Conservation (phyloP, 2,888 invertebrate species). For the Chymomyza fuscimana region DNA sequence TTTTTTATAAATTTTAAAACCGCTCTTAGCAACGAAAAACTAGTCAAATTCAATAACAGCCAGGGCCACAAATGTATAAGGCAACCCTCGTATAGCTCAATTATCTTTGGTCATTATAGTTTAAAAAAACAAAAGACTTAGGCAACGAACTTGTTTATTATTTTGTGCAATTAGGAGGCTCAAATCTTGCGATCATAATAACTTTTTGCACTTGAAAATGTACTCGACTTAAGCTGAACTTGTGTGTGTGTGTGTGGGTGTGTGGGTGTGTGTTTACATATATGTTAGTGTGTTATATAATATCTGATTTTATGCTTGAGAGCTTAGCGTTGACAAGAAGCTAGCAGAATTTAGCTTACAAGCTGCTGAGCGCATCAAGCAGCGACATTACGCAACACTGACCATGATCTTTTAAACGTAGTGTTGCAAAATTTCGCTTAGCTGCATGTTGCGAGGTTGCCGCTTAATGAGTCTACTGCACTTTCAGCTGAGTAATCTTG, state of each 20-base stretch:
- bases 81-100: no score
- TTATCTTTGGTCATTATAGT: not conserved
- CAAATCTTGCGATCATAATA: not conserved
- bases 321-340: not conserved
- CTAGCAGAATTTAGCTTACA: not conserved
- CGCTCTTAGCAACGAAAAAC: no score
- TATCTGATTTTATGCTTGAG: not conserved
- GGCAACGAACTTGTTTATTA: conserved; percentile 61
- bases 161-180: conserved; percentile 37
- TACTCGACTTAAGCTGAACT: not conserved
- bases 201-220: conserved; percentile 29
- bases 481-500: not conserved
- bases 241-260: not conserved
- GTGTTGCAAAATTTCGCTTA: not conserved
- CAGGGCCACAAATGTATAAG: no score
- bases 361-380: not conserved
- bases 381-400: not conserved
- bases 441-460: not conserved
- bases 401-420: not conserved
- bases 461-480: not conserved
- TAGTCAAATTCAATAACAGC: no score
- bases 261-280: not conserved
- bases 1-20: no score
- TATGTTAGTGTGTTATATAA: not conserved
- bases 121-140: conserved; percentile 56